Percentiles rank a stretch among this genome's conserved stretches.
phyloP scores from a whole-genome alignment of 2,888 invertebrate species.

The Heteropelma amictum region DNA sequence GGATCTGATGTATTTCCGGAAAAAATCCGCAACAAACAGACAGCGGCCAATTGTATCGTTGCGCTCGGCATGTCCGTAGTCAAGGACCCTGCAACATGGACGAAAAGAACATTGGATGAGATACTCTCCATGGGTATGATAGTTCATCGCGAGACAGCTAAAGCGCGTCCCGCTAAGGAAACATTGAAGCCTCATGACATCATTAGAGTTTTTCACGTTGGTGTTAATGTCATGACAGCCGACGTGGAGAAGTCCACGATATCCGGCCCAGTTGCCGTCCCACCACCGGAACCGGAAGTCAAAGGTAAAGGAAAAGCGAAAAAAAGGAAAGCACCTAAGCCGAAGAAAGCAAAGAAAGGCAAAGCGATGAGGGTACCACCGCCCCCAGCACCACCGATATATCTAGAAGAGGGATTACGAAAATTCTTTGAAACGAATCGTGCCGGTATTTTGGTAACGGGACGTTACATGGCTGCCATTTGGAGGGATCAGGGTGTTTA shows the following conservation, averaged over 20 bases:
- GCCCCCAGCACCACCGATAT: slow-evolving; percentile 64
- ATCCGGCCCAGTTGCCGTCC: slow-evolving; percentile 65
- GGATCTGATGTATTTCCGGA: slow-evolving; percentile 67
- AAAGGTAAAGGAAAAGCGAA: slow-evolving; percentile 58
- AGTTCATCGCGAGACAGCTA: slow-evolving; percentile 66
- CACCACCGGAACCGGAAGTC: slow-evolving; percentile 66
- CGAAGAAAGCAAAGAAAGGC: slow-evolving; percentile 55
- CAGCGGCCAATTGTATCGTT: slow-evolving; percentile 71
- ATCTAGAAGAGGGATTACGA: slow-evolving; percentile 66
- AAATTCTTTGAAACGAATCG: slow-evolving; percentile 70
- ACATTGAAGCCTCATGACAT: slow-evolving; percentile 67
- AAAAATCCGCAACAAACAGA: slow-evolving; percentile 65
- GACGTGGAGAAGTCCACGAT: slow-evolving; percentile 67
- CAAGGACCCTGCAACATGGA: slow-evolving; percentile 72
- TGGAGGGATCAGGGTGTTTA: slow-evolving; percentile 72
- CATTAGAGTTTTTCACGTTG: slow-evolving; percentile 70
- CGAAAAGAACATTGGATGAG: slow-evolving; percentile 71
- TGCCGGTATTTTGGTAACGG: slow-evolving; percentile 68
- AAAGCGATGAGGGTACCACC: slow-evolving; percentile 51
- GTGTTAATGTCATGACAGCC: slow-evolving; percentile 69
- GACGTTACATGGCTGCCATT: slow-evolving; percentile 66
- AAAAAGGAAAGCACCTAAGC: slow-evolving; percentile 55
- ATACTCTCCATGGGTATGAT: slow-evolving; percentile 67
- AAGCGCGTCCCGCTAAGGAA: slow-evolving; percentile 47
- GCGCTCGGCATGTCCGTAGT: slow-evolving; percentile 71